Conservation (phyloP, 2,888 invertebrate genomes). For the Oxycera nigricornis region DNA sequence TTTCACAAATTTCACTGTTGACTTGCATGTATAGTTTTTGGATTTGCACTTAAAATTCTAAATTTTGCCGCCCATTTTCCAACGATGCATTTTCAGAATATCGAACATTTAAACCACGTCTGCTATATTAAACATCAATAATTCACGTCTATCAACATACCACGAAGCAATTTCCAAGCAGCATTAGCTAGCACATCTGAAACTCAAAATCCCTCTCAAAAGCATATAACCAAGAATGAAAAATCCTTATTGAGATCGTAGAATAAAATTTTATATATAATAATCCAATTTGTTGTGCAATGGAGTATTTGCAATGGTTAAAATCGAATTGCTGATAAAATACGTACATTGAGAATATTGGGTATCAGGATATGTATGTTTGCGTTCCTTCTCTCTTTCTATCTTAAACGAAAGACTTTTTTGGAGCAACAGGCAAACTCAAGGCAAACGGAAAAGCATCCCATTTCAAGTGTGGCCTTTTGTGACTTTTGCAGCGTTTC, state of each 20-base stretch:
- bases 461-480: not conserved
- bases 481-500: not conserved
- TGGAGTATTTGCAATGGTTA: not conserved
- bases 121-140: no score
- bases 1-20: no score
- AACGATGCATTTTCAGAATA: no score
- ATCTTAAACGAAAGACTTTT: not conserved
- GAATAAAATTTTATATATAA: conserved; percentile 2
- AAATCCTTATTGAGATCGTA: conserved; percentile 3
- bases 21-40: no score
- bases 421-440: not conserved
- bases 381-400: no score
- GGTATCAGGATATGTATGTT: no score
- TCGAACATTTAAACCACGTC: no score
- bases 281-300: conserved; percentile 1
- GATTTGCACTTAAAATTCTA: no score
- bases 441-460: not conserved
- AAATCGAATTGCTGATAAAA: not conserved
- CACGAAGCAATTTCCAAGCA: not conserved
- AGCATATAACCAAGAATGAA: not conserved
- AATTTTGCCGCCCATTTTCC: no score
- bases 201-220: not conserved
- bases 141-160: no score
- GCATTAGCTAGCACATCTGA: no score
- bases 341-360: no score